Conservation (phyloP, 2,888 invertebrate genomes). For the Thereva nobilitata region DNA sequence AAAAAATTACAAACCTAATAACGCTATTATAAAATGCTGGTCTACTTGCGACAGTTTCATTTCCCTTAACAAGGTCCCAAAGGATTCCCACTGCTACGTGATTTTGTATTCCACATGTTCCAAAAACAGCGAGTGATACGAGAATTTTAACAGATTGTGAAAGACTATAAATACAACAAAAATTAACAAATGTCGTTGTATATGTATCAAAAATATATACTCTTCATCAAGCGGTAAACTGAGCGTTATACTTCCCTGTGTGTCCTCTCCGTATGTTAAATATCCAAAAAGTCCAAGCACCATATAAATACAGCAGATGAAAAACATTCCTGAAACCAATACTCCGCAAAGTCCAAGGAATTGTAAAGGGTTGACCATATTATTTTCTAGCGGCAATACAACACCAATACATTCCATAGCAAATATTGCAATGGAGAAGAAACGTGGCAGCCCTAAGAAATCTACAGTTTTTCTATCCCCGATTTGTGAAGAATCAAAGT, state of each 20-base stretch:
- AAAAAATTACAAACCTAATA: constrained; percentile 58
- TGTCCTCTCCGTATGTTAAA: constrained; percentile 72
- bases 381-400: constrained; percentile 94
- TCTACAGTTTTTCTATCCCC: constrained; percentile 54
- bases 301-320: constrained; percentile 85
- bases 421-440: constrained; percentile 94
- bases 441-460: constrained; percentile 70
- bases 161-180: constrained; percentile 63
- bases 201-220: constrained; percentile 58
- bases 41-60: constrained; percentile 64
- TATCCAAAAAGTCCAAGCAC: constrained; percentile 91
- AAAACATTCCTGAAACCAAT: constrained; percentile 87
- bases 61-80: constrained; percentile 81
- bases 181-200: constrained; percentile 38
- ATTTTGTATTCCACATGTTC: constrained; percentile 95
- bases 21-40: constrained; percentile 75
- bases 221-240: constrained; percentile 71
- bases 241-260: constrained; percentile 79
- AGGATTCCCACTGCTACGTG: constrained; percentile 93
- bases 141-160: constrained; percentile 87
- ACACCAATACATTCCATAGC: constrained; percentile 97
- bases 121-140: constrained; percentile 87
- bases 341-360: constrained; percentile 84
- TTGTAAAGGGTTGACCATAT: constrained; percentile 83
- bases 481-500: constrained; percentile 61